Percentiles rank a stretch among this genome's conserved stretches.
These are phyloP conservation scores for Carcharodon carcharias DNA, from an alignment of 2,797 vertebrate genomes.

Conservation along the genomic window DNA sequence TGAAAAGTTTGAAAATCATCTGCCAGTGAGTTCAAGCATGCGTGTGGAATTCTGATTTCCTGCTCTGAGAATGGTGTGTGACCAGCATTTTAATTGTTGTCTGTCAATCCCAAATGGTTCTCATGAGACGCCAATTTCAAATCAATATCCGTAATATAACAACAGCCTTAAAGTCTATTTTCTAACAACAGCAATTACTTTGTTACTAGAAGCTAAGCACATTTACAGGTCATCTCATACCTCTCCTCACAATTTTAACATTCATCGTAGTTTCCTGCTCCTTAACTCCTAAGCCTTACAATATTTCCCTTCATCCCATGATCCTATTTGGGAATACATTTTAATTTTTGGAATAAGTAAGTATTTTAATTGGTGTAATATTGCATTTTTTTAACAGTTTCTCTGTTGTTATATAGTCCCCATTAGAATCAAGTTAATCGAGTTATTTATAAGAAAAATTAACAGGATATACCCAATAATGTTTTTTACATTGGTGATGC, in stretches of 20 bases:
- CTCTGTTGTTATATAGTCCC: neutral
- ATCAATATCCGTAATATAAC: neutral
- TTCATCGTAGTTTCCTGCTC: neutral
- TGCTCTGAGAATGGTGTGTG: neutral
- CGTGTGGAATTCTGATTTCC: neutral
- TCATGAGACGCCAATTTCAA: neutral
- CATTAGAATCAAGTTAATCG: neutral
- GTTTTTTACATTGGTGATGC: neutral
- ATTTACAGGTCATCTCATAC: neutral
- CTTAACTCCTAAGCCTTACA: neutral
- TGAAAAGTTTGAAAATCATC: neutral
- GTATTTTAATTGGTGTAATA: neutral
- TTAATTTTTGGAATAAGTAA: neutral
- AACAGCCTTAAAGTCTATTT: neutral
- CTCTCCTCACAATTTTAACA: neutral
- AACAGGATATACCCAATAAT: neutral
- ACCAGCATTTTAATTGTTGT: neutral
- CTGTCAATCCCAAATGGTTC: neutral
- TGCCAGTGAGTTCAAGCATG: neutral
- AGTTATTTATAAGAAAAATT: neutral
- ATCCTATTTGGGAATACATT: neutral
- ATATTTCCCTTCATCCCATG: neutral
- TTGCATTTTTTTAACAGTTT: neutral
- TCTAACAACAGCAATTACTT: neutral
- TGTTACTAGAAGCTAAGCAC: neutral